Base-by-base conservation (phyloP, 2,888 invertebrate species). In the Panopea generosa region DNA sequence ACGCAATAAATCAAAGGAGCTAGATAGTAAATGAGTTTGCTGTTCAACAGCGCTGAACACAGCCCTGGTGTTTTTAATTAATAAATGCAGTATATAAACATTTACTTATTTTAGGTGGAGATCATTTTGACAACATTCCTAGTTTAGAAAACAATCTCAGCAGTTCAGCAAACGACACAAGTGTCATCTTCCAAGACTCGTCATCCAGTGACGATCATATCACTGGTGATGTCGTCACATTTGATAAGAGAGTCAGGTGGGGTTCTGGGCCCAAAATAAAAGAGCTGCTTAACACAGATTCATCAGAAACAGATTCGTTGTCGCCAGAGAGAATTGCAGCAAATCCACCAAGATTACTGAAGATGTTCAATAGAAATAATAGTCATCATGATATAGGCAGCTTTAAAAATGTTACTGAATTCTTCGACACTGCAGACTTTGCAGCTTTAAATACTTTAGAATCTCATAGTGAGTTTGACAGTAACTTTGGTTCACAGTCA, bases 141-240 rank as follows among this genome's bases (percentile, higher is more conserved):
- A 4, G 11, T 11, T 33, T 33, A 33, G 33, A 33, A 18, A 49
- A 66, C 45, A 45, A 38, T 22, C 49, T 20, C 3, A 49, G 43
- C 6, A 56, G 56, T 27, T 56, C 55, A 0, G 27, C 27, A 2
- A 56, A 56, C 47, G 66, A 66, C 24, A 60, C 60, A 14, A 38
- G 55, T 33, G 45, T 72, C 20, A 60, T 72, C n/a, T 72, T 72
- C 29, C 47, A 66, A 38, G 63, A 68, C 40, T 55, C 55, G 9
- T 55, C 27, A 11, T 55, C 65, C 2, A 29, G 47, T 55, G 69
- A 65, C 52, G 71, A 45, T 16, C 47, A 59, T 43, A 27, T 18
- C 9, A 38, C 49, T n/a, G 47, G 40, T 26, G 56, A 43, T 50
- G 43, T 33, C 33, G 26, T 45, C 4, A 29, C 24, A 18, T 53